Conservation (phyloP, 2,888 invertebrate genomes). For the Brachyptera putata region DNA sequence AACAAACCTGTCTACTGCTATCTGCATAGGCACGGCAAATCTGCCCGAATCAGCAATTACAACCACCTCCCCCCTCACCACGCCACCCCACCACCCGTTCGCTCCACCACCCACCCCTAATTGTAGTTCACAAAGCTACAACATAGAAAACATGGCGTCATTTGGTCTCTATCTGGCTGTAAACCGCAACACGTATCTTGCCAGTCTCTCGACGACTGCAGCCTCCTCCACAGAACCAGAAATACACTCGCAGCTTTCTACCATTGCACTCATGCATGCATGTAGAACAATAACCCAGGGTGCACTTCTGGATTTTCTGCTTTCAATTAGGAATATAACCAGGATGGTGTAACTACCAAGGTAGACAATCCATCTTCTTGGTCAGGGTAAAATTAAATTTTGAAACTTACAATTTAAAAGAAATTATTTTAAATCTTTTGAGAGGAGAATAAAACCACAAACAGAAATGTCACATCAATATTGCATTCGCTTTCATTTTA, state of each 20-base stretch:
- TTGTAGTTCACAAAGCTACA: slow-evolving; percentile 23
- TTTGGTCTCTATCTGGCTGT: background rate
- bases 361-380: too few species aligned
- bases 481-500: too few species aligned
- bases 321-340: slow-evolving; percentile 7
- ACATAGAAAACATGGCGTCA: slow-evolving; percentile 21
- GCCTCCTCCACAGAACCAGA: background rate
- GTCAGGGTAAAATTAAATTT: too few species aligned
- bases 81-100: background rate
- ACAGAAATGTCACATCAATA: too few species aligned
- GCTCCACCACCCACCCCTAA: slow-evolving; percentile 13
- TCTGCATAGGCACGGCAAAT: slow-evolving; percentile 2
- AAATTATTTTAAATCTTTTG: too few species aligned
- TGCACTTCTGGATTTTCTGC: background rate
- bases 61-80: background rate
- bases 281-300: too few species aligned
- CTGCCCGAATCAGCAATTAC: slow-evolving; percentile 20
- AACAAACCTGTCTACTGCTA: slow-evolving; percentile 1
- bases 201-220: background rate
- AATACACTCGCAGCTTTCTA: too few species aligned
- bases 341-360: too few species aligned
- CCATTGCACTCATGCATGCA: too few species aligned
- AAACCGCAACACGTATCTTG: slow-evolving; percentile 12
- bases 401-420: too few species aligned
- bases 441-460: too few species aligned